Percentiles rank a stretch among this genome's conserved stretches.
These are phyloP conservation scores for Gouania willdenowi DNA, from an alignment of 2,797 vertebrate genomes.

Conservation along the genomic window DNA sequence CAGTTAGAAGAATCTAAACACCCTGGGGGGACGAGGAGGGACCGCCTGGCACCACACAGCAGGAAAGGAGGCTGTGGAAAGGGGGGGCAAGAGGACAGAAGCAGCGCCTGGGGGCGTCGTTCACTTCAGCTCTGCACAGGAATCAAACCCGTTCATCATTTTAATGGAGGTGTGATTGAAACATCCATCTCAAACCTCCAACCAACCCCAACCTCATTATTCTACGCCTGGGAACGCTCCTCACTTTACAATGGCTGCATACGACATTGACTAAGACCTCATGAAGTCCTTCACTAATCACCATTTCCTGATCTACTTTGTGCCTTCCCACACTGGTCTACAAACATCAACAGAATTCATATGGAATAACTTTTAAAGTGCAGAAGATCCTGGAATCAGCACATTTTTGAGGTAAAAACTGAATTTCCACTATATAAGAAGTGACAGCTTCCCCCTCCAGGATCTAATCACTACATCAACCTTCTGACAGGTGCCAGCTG, in stretches of 20 bases:
- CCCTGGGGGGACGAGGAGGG: constrained; percentile 48
- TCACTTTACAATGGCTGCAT: neutral
- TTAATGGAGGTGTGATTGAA: constrained; percentile 14
- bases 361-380: too few relatives aligned
- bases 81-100: constrained; percentile 24
- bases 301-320: too few relatives aligned
- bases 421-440: too few relatives aligned
- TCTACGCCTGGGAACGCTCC: neutral
- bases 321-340: too few relatives aligned
- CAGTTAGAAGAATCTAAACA: constrained; percentile 40
- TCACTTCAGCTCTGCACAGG: constrained; percentile 20
- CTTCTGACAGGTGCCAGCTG: constrained; percentile 52
- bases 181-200: constrained; percentile 2
- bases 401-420: too few relatives aligned
- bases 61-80: constrained; percentile 21
- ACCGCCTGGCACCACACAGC: constrained; percentile 63
- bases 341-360: too few relatives aligned
- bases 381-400: too few relatives aligned
- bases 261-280: too few relatives aligned
- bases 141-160: constrained; percentile 24
- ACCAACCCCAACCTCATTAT: neutral
- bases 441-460: neutral
- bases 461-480: constrained; percentile 40
- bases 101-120: constrained; percentile 23
- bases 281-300: too few relatives aligned